A percentile compares a stretch with the other conserved stretches of the same genome.
phyloP scores from a whole-genome alignment of 2,113 vertebrate genomes.

The Pseudorectes ferrugineus region DNA sequence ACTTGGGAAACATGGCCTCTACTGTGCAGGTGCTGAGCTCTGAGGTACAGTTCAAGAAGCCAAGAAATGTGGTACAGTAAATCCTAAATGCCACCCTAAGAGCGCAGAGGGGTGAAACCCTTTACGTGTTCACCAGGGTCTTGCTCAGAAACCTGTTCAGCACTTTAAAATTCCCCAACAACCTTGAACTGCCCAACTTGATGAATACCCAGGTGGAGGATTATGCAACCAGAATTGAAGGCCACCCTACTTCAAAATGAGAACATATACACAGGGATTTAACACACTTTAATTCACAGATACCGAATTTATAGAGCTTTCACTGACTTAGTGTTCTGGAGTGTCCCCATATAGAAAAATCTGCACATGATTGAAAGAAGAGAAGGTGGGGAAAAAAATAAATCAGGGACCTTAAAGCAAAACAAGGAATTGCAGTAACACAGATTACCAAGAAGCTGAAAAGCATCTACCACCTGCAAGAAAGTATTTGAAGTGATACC shows the following conservation, averaged over 20 bases:
- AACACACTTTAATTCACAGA: conserved; percentile 12
- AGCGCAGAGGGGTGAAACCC: background rate
- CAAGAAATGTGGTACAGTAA: background rate
- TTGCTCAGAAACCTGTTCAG: background rate
- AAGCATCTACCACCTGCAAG: background rate
- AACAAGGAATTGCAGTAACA: background rate
- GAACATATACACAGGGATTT: conserved; percentile 36
- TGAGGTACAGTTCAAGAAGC: background rate
- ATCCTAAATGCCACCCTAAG: background rate
- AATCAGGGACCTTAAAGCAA: background rate
- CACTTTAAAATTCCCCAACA: background rate
- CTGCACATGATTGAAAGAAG: background rate
- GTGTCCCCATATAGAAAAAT: background rate
- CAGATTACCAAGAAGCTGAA: background rate
- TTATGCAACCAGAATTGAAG: background rate
- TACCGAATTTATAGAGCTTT: background rate
- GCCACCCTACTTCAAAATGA: conserved; percentile 27
- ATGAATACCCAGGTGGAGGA: background rate
- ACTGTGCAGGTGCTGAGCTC: background rate
- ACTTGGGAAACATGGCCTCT: background rate
- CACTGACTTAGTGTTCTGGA: background rate
- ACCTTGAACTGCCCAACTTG: background rate
- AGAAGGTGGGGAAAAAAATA: background rate
- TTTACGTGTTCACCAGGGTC: background rate
- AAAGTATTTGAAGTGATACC: background rate